Base-by-base conservation (phyloP, 2,113 vertebrate species). In the Psettodes erumei region DNA sequence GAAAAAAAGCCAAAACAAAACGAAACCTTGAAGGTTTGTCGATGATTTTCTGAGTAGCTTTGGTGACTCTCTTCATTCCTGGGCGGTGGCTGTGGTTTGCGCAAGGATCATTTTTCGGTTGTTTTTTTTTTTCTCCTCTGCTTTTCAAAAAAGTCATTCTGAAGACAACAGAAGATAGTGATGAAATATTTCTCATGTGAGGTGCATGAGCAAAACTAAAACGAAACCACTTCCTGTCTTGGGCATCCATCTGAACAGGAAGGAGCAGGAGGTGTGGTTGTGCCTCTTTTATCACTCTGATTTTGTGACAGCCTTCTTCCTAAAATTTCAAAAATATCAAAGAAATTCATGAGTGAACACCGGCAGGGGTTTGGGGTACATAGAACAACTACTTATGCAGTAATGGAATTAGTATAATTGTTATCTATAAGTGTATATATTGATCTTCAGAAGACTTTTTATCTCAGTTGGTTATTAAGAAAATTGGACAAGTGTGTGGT, bases 191-290 rank as follows among this genome's bases (percentile, higher is more conserved):
- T 21, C 25, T 55, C 2, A 19, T 51, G 43, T 48, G 21, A 64
- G n/a, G 35, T 61, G 28, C 19, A 28, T 82, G 50, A 61, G 55
- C 56, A 63, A 45, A 55, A 8, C 45, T 63, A 35, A 66, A 68
- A 54, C n/a, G 5, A 63, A 87, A 85, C 89, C 88, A 87, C 88
- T 92, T 93, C 89, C 89, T 90, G 85, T 59, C 75, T 70, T 82
- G 21, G 48, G 63, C 72, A 83, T 83, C 53, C 47, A 75, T 48
- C 60, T 77, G 48, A 85, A 55, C 82, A 82, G 76, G 64, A 58
- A 79, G 32, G 66, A 82, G 80, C 68, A 83, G 86, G 76, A 86
- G 83, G 79, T 76, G 19, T 35, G 25, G 53, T 54, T n/a, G 3
- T 38, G 50, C 27, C 8, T 77, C 18, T 65, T 74, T 77, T 67